These are phyloP conservation scores for Calameuta idolon DNA, from an alignment of 2,888 invertebrate species.

Conservation along the genomic window DNA sequence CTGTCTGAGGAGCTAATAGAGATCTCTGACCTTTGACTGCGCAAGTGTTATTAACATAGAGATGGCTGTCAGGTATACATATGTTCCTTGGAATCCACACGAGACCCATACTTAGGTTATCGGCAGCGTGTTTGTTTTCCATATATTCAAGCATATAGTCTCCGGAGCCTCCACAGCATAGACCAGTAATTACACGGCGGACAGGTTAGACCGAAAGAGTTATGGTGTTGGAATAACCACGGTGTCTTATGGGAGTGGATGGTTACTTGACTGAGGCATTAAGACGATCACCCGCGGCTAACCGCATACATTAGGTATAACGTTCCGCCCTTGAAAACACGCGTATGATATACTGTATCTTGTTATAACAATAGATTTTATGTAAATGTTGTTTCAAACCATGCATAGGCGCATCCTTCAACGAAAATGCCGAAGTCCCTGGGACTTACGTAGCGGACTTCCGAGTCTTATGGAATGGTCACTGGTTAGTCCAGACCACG, in stretches of 20 bases:
- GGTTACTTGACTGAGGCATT: slow-evolving; percentile 49
- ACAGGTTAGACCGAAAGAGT: slow-evolving; percentile 50
- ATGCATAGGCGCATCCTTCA: neutral
- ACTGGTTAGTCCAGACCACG: neutral
- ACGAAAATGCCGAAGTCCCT: neutral
- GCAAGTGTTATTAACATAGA: slow-evolving; percentile 32
- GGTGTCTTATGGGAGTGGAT: slow-evolving; percentile 52
- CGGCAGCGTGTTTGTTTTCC: slow-evolving; percentile 16
- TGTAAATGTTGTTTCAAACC: neutral
- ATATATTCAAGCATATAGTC: slow-evolving; percentile 3
- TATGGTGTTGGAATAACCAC: slow-evolving; percentile 45
- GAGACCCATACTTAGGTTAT: slow-evolving; percentile 10
- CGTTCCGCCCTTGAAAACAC: neutral
- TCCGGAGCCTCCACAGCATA: slow-evolving; percentile 14
- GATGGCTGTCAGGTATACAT: slow-evolving; percentile 14
- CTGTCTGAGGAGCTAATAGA: slow-evolving; percentile 25
- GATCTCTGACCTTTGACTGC: slow-evolving; percentile 18
- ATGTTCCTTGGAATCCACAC: neutral
- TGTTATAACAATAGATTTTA: neutral
- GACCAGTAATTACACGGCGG: slow-evolving; percentile 49
- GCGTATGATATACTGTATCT: neutral
- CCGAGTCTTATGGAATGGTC: neutral
- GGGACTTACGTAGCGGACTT: neutral
- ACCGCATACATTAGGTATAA: slow-evolving; percentile 42
- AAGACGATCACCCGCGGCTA: slow-evolving; percentile 52